Base-by-base conservation (phyloP, 2,888 invertebrate species). In the Scaptodrosophila latifasciaeformis region DNA sequence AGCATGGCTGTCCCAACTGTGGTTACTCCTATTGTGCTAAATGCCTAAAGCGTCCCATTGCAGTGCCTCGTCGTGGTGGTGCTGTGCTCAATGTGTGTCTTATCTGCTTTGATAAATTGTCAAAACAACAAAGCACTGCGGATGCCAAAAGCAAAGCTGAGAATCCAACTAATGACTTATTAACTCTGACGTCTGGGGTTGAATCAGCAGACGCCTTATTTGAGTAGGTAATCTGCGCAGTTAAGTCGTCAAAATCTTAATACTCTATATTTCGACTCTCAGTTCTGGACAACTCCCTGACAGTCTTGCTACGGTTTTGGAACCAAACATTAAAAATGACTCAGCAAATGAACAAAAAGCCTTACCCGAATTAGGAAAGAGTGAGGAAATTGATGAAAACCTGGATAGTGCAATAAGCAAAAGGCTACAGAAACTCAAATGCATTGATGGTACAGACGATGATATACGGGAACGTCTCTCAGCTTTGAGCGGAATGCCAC, bases 1-100 rank as follows among this genome's bases (percentile, higher is more conserved):
- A 95, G 95, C 89, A 90, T 87, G 95, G 93, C 15, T 96, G 96
- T 84, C 92, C 93, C 35, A 90, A 90, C 76, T 96, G 96, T 87
- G 94, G 94, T 24, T 92, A 92, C 86, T 92, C 94, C 42, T 94
- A 91, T 86, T 96, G 96, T 84, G 90, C 89, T 56, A 94, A 92
- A 85, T 96, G 96, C 84, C 87, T 96, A 43, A 90, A 90, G 67
- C 89, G 92, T 70, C 92, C 92, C 85, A 87, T 90, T 57, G 89
- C 90, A 71, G 86, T 94, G 54, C 89, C 92, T 7, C 90, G 90
- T 80, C 88, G 90, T 3, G 71, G 67, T 9, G 89, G 89, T 66
- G 87, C 88, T 40, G 90, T 91, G 75, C 88, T 90, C 49, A 92
- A 91, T 86, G 93, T 94, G 44, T 92, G 92, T 72, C 87, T 88